These are phyloP conservation scores for Narcine bancroftii DNA, from an alignment of 2,113 vertebrate species.

Conservation along the genomic window DNA sequence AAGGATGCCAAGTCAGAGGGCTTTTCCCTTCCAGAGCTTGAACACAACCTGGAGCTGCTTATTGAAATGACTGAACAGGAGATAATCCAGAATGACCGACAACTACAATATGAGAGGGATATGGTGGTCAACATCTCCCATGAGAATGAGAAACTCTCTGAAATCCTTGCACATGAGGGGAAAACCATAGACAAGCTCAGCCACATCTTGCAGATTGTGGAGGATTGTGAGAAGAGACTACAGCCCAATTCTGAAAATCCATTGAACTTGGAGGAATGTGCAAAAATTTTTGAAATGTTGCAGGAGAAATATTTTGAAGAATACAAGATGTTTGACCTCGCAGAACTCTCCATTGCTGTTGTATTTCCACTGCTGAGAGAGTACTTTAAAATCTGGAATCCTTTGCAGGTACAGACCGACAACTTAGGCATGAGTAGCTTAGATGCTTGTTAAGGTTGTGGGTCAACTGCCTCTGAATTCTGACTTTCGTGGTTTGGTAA, in stretches of 20 bases:
- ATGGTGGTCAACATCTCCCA: constrained; percentile 82
- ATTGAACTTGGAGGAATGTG: constrained; percentile 71
- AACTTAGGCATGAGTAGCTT: background rate
- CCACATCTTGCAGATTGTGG: constrained; percentile 78
- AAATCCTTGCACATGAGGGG: constrained; percentile 66
- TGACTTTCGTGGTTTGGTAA: background rate
- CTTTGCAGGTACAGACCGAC: constrained; percentile 66
- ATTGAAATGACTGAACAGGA: constrained; percentile 95
- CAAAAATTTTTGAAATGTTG: constrained; percentile 75
- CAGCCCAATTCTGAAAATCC: constrained; percentile 54
- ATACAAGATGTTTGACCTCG: constrained; percentile 79
- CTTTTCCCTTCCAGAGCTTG: constrained; percentile 83
- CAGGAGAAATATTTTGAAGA: constrained; percentile 89
- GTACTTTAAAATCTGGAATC: constrained; percentile 83
- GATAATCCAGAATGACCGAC: constrained; percentile 90
- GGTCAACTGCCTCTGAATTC: too few relatives aligned
- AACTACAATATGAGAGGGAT: constrained; percentile 87
- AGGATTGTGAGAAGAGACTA: constrained; percentile 72
- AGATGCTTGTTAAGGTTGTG: too few relatives aligned
- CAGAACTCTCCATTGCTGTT: constrained; percentile 80
- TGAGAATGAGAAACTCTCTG: constrained; percentile 70
- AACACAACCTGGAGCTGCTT: constrained; percentile 92
- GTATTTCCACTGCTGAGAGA: constrained; percentile 86
- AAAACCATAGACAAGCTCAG: constrained; percentile 71
- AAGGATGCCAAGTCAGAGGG: constrained; percentile 71